Percentiles rank a stretch among this genome's conserved stretches.
Conservation (phyloP, 2,797 vertebrate genomes). For the Platyrinchus mystaceus region DNA sequence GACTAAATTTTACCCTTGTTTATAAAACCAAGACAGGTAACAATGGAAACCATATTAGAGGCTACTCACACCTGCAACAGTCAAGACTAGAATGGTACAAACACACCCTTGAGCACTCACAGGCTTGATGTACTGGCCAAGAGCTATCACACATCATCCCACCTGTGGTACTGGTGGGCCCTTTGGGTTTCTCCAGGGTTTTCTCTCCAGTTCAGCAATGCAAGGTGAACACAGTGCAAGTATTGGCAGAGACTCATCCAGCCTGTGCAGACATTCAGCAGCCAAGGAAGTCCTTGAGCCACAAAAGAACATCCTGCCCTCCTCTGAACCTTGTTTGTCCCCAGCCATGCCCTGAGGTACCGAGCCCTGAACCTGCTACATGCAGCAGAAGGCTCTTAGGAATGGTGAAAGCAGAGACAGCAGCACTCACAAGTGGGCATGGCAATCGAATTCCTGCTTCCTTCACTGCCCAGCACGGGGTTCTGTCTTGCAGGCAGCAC, state of each 20-base stretch:
- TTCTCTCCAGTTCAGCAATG: not conserved
- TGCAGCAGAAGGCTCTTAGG: rapidly evolving
- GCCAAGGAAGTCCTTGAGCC: rapidly evolving
- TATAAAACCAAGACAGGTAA: not conserved
- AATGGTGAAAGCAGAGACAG: not conserved
- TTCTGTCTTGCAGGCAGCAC: not conserved
- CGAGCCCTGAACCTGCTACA: not conserved
- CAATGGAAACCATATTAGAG: not conserved
- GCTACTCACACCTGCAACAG: not conserved
- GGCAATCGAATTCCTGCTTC: not conserved
- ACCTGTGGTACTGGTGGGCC: not conserved
- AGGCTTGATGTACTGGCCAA: rapidly evolving
- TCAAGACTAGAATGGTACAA: not conserved
- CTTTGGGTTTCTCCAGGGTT: not conserved
- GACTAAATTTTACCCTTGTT: not conserved
- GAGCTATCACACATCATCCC: not conserved
- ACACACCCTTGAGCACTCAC: not conserved
- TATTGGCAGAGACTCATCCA: not conserved
- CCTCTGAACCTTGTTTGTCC: not conserved
- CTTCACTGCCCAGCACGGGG: not conserved
- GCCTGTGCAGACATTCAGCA: not conserved
- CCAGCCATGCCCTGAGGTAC: not conserved
- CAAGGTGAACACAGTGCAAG: not conserved
- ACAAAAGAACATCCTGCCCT: not conserved
- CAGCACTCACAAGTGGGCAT: rapidly evolving